Conservation (phyloP, 2,797 vertebrate species). For the Amblyopsis hoosieri region DNA sequence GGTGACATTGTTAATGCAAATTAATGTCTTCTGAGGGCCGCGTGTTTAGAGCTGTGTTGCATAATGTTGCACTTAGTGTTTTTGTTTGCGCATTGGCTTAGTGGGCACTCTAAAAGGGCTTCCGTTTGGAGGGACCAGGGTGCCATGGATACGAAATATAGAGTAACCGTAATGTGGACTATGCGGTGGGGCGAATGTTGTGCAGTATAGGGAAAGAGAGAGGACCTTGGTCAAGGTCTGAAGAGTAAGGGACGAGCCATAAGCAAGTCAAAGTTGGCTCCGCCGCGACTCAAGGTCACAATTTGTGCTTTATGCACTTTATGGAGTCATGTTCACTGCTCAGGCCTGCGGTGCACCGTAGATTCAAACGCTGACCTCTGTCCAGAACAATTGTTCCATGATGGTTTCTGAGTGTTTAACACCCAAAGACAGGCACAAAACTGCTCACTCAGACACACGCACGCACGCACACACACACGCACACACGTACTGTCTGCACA, state of each 20-base stretch:
- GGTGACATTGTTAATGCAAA: slow-evolving; percentile 12
- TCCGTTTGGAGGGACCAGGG: slow-evolving; percentile 43
- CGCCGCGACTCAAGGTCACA: slow-evolving; percentile 39
- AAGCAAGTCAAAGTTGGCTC: slow-evolving; percentile 41
- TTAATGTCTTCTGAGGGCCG: neutral
- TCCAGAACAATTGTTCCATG: slow-evolving; percentile 50
- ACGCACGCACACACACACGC: slow-evolving; percentile 1
- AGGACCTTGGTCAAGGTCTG: slow-evolving; percentile 34
- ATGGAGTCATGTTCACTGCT: slow-evolving; percentile 55
- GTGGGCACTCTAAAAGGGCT: slow-evolving; percentile 40
- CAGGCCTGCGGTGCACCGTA: slow-evolving; percentile 30
- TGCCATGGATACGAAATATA: slow-evolving; percentile 30
- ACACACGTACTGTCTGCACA: neutral
- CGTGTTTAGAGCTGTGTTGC: slow-evolving; percentile 9
- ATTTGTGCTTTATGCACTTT: slow-evolving; percentile 52
- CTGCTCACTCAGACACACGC: slow-evolving; percentile 1
- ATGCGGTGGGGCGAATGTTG: neutral
- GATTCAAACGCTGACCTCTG: slow-evolving; percentile 57
- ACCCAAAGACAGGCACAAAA: slow-evolving; percentile 26
- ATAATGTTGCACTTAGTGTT: slow-evolving; percentile 20
- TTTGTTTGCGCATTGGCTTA: slow-evolving; percentile 39
- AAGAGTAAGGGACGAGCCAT: slow-evolving; percentile 40
- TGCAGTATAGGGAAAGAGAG: slow-evolving; percentile 14
- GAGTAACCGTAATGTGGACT: slow-evolving; percentile 22
- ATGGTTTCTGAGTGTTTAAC: slow-evolving; percentile 37